phyloP scores from a whole-genome alignment of 2,888 invertebrate species.

The Tinea pellionella region DNA sequence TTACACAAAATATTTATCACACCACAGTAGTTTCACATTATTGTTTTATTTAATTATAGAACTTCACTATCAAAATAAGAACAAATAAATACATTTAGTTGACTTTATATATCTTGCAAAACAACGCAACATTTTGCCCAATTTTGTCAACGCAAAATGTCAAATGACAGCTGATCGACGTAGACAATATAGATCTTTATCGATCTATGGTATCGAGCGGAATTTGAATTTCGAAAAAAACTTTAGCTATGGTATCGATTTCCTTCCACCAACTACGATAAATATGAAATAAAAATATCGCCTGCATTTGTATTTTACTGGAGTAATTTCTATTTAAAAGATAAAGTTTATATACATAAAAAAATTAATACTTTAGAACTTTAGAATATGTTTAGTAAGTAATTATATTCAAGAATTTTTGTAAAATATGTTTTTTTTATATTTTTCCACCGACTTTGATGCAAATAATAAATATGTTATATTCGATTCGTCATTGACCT shows the following conservation, averaged over 20 bases:
- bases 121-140: background rate
- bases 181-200: constrained; percentile 7
- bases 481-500: no score
- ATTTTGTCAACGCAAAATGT: background rate
- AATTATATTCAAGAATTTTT: no score
- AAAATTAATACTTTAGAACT: no score
- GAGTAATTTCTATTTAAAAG: no score
- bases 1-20: background rate
- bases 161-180: constrained; percentile 10
- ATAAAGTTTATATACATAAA: no score
- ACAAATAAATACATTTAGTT: background rate
- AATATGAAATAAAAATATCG: no score
- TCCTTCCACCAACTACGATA: no score
- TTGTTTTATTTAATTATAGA: background rate
- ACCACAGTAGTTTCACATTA: background rate
- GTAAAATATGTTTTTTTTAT: no score
- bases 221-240: background rate
- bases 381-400: no score
- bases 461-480: no score
- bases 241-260: background rate
- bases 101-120: background rate
- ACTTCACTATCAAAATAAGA: background rate
- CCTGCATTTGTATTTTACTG: no score
- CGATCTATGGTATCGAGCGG: background rate
- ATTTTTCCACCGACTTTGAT: no score